These are phyloP conservation scores for Daboia siamensis DNA, from an alignment of 2,113 vertebrate species.

Conservation along the genomic window DNA sequence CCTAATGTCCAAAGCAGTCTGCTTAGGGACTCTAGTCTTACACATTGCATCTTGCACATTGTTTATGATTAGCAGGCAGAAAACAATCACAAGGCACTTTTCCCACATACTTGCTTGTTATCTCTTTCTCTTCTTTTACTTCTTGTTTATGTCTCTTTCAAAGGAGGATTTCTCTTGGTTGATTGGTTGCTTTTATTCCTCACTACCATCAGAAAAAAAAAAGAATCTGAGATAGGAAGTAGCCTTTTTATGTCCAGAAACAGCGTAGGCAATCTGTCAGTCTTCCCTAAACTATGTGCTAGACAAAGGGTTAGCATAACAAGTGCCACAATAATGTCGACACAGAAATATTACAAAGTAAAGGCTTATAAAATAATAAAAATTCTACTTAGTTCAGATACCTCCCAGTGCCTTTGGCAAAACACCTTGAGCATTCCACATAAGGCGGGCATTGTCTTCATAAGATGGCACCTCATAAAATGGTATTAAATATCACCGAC, in stretches of 20 bases:
- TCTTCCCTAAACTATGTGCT: conserved; percentile 66
- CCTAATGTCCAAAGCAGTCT: neutral
- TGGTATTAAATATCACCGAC: conserved; percentile 90
- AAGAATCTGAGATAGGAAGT: conserved; percentile 60
- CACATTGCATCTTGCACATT: neutral
- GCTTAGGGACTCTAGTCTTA: neutral
- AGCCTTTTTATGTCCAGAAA: conserved; percentile 65
- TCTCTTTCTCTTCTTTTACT: neutral
- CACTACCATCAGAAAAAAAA: conserved; percentile 25
- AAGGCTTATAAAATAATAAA: conserved; percentile 95
- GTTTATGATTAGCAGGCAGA: neutral
- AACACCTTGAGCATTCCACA: conserved; percentile 83
- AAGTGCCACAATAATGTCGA: conserved; percentile 79
- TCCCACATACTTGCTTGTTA: conserved; percentile 44
- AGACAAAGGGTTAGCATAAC: conserved; percentile 73
- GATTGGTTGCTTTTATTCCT: conserved; percentile 46
- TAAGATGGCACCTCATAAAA: conserved; percentile 92
- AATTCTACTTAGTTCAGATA: conserved; percentile 84
- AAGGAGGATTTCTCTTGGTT: conserved; percentile 62
- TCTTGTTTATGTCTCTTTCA: conserved; percentile 48
- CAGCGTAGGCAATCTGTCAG: conserved; percentile 66
- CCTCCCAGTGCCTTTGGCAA: conserved; percentile 80
- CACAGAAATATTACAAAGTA: conserved; percentile 88
- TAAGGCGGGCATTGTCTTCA: conserved; percentile 82
- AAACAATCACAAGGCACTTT: neutral